Conservation (phyloP, 2,888 invertebrate genomes). For the Habrosyne pyritoides region DNA sequence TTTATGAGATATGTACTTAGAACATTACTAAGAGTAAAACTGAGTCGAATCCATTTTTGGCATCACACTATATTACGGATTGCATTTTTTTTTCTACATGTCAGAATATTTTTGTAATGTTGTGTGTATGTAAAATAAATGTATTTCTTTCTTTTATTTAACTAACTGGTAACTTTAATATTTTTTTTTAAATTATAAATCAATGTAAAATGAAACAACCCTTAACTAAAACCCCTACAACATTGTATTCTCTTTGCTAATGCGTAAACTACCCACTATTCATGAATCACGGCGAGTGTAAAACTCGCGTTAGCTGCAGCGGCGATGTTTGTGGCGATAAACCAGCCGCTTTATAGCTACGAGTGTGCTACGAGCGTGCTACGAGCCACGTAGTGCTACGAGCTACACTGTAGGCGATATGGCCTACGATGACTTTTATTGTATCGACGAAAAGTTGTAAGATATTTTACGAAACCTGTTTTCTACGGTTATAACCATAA, state of each 20-base stretch:
- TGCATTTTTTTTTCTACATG: too few relatives aligned
- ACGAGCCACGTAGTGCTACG: background rate
- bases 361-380: slow-evolving; percentile 2
- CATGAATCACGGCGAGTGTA: slow-evolving; percentile 6
- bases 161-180: background rate
- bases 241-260: background rate
- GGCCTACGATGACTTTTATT: background rate
- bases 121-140: too few relatives aligned
- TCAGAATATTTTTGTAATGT: too few relatives aligned
- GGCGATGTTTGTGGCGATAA: slow-evolving; percentile 3
- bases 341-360: background rate
- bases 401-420: background rate
- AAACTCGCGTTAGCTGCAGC: slow-evolving; percentile 3
- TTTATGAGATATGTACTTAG: too few relatives aligned
- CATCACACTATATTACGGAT: too few relatives aligned
- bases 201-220: too few relatives aligned
- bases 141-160: background rate
- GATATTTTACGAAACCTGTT: background rate
- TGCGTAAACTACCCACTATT: slow-evolving; percentile 3
- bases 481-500: too few relatives aligned
- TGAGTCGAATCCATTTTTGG: too few relatives aligned
- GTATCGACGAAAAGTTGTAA: background rate
- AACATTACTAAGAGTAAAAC: too few relatives aligned
- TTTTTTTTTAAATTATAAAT: too few relatives aligned
- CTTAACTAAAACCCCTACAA: background rate